Percentiles rank a stretch among this genome's conserved stretches.
phyloP scores from a whole-genome alignment of 2,797 vertebrate species.

The Mormyrus proboscirostris region DNA sequence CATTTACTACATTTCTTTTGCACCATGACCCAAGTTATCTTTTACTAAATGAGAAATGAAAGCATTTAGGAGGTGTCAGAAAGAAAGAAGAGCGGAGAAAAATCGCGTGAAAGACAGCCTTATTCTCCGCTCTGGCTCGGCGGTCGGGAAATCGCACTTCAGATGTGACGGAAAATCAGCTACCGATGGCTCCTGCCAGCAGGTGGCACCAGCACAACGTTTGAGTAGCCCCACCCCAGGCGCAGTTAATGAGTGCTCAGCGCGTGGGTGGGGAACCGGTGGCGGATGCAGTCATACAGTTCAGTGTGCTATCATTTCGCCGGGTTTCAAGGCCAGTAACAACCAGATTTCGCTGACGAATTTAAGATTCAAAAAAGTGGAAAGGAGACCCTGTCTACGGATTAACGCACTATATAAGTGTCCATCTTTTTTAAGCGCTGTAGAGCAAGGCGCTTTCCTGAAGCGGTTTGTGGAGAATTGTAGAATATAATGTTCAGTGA shows the following conservation, averaged over 20 bases:
- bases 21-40: not conserved
- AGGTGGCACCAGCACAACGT: conserved; percentile 77
- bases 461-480: not conserved
- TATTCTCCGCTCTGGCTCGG: conserved; percentile 31
- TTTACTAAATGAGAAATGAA: not conserved
- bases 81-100: not conserved
- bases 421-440: not conserved
- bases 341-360: not conserved
- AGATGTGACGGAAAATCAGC: conserved; percentile 40
- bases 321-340: not conserved
- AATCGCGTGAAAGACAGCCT: too few relatives aligned
- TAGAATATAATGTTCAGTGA: not conserved
- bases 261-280: not conserved
- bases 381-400: not conserved
- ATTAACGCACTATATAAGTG: not conserved
- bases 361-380: not conserved
- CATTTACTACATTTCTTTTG: not conserved
- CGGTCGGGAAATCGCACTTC: conserved; percentile 52
- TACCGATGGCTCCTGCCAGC: conserved; percentile 76
- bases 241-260: conserved; percentile 41
- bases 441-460: not conserved
- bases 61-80: not conserved
- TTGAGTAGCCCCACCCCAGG: conserved; percentile 68
- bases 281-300: conserved; percentile 5
- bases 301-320: not conserved